Base-by-base conservation (phyloP, 2,797 vertebrate species). In the Tapirus indicus region DNA sequence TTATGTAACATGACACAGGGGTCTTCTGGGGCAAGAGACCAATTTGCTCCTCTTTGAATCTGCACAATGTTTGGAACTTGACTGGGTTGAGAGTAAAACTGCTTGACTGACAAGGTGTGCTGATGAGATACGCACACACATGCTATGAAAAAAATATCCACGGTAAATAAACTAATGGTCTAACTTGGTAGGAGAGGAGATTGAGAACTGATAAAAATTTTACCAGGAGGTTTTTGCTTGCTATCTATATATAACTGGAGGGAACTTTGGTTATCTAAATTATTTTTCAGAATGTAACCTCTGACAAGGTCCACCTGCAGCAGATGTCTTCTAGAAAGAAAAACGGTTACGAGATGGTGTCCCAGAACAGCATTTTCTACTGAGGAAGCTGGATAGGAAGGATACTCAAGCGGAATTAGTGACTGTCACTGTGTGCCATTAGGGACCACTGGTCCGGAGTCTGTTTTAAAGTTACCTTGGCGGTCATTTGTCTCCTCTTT, bases 331-430 rank as follows among this genome's bases (percentile, higher is more conserved):
- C 23, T 58, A 6, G 23, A 44, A 44, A 80, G 41, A 56, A 69
- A 68, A 52, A 29, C 0, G 4, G 6, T 13, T 29, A 4, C 29
- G n/a, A 1, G 0, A 6, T 32, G 4, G 35, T 69, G 18, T 35
- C 18, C 35, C 0, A 18, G 49, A 60, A 17, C 0, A 47, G 11
- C 14, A 25, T 54, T 77, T 71, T 41, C 88, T 72, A 3, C 12
- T 58, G n/a, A 13, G 60, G n/a, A 62, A 25, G 8, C 7, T 41
- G 38, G 32, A n/a, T 7, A 4, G n/a, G n/a, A 10, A 38, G n/a
- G 25, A 32, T 1, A 1, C 18, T 44, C 4, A 29, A 18, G 35
- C 16, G 49, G 41, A 84, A 64, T 32, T 27, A 14, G 38, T 9
- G 29, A 3, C 1, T 38, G 60, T 44, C 27, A 12, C n/a, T 44